Conservation (phyloP, 2,888 invertebrate species). For the Brenthis hecate region DNA sequence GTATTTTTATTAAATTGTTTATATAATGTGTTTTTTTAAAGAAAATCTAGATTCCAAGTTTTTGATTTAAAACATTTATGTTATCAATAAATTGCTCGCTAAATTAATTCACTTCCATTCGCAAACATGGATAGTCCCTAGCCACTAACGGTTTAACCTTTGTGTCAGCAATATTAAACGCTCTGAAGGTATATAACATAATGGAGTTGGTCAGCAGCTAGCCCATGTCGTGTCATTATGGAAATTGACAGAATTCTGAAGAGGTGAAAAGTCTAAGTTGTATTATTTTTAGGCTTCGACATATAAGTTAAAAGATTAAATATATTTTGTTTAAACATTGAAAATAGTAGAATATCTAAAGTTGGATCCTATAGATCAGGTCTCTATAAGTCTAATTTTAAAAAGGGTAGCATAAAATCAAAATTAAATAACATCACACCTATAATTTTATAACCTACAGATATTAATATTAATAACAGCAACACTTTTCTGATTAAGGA, state of each 20-base stretch:
- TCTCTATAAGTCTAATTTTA: too few relatives aligned
- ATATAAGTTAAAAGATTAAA: too few relatives aligned
- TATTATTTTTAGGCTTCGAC: neutral
- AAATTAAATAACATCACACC: neutral
- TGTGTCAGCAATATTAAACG: conserved; percentile 42
- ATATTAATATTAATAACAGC: conserved; percentile 30
- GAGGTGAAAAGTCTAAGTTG: conserved; percentile 25
- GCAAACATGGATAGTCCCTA: conserved; percentile 17
- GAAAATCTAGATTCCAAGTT: too few relatives aligned
- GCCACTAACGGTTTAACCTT: conserved; percentile 36
- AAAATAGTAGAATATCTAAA: too few relatives aligned
- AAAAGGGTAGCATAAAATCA: neutral
- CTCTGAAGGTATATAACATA: conserved; percentile 43
- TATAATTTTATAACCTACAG: neutral
- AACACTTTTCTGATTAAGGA: conserved; percentile 65
- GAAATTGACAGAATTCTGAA: conserved; percentile 60
- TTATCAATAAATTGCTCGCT: conserved; percentile 16
- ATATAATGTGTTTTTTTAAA: too few relatives aligned
- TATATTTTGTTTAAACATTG: too few relatives aligned
- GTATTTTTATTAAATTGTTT: neutral
- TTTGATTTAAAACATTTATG: neutral
- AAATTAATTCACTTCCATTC: conserved; percentile 35
- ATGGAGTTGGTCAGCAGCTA: conserved; percentile 64
- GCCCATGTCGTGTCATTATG: conserved; percentile 64
- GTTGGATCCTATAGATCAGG: too few relatives aligned